phyloP scores from a whole-genome alignment of 2,113 vertebrate genomes.

The Elaphurus davidianus region DNA sequence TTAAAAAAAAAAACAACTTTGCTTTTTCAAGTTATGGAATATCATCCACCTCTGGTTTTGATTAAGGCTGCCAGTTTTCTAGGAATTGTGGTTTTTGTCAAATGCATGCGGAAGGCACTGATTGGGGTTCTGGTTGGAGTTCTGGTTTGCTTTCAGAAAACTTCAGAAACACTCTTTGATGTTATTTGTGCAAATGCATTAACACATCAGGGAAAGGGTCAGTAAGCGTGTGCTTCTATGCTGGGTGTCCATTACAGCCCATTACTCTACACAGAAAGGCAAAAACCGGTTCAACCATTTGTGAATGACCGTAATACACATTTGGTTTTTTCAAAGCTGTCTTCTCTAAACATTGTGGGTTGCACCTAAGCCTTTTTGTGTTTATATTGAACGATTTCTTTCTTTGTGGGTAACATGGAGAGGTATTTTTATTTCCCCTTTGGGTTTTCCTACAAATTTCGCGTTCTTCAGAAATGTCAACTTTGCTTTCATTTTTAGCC shows the following conservation, averaged over 20 bases:
- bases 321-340: not conserved
- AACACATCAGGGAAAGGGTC: not conserved
- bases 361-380: not conserved
- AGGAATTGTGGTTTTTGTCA: conserved; percentile 74
- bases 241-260: not conserved
- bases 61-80: conserved; percentile 70
- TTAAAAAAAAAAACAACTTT: not conserved
- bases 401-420: conserved; percentile 4
- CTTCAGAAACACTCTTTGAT: conserved; percentile 45
- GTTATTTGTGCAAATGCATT: conserved; percentile 35
- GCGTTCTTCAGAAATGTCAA: not conserved
- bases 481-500: conserved; percentile 8
- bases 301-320: not conserved
- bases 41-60: conserved; percentile 48
- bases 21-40: conserved; percentile 36
- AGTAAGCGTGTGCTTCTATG: not conserved
- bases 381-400: not conserved
- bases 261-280: not conserved
- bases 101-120: conserved; percentile 27
- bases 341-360: not conserved
- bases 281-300: not conserved
- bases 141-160: conserved; percentile 57
- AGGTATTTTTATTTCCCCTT: conserved; percentile 37
- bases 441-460: conserved; percentile 37
- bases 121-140: conserved; percentile 46